Base-by-base conservation (phyloP, 2,113 vertebrate genomes). In the Puma concolor region DNA sequence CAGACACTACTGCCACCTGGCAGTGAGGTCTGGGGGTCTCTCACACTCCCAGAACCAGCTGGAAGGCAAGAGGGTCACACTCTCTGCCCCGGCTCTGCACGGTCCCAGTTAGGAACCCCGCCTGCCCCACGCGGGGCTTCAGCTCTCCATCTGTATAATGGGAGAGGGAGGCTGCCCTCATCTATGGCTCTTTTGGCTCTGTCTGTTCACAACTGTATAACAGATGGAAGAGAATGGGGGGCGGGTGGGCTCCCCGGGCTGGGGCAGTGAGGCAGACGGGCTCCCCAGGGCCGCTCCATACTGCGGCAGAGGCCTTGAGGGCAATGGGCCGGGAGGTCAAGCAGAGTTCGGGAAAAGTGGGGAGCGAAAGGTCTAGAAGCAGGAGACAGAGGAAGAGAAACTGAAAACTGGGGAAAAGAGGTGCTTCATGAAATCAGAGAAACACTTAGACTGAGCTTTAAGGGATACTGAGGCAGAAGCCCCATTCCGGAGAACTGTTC, bases 61-160 rank as follows among this genome's bases (percentile, higher is more conserved):
- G 36, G 77, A 74, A n/a, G 60, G 36, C 57, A 2, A 16, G 63
- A 60, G 50, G 82, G 41, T 38, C 1, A 14, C 0, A 3, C 71
- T 19, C 44, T 48, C 13, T 0, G 17, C 71, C 19, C 71, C 41
- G 7, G 71, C 14, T 48, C 41, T 4, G 41, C 52, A 44, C 41
- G 0, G 0, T 16, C 67, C 79, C 44, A 6, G 13, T 17, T 10
- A 79, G 92, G 81, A 64, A 21, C 4, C 57, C 88, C 25, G 1
- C 7, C 71, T 81, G 64, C 17, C 80, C 88, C 50, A 11, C 5
- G 3, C 0, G 0, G 54, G 94, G 88, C 85, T 74, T 82, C 93
- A 82, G 95, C 52, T 94, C 95, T 25, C 36, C 95, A 93, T 97
- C 97, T 15, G 41, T 95, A 87, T 21, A 96, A 97, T 96, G 97